A percentile compares a stretch with the other conserved stretches of the same genome.
These are phyloP conservation scores for Pogonocherus hispidulus DNA, from an alignment of 2,888 invertebrate genomes.

Conservation along the genomic window DNA sequence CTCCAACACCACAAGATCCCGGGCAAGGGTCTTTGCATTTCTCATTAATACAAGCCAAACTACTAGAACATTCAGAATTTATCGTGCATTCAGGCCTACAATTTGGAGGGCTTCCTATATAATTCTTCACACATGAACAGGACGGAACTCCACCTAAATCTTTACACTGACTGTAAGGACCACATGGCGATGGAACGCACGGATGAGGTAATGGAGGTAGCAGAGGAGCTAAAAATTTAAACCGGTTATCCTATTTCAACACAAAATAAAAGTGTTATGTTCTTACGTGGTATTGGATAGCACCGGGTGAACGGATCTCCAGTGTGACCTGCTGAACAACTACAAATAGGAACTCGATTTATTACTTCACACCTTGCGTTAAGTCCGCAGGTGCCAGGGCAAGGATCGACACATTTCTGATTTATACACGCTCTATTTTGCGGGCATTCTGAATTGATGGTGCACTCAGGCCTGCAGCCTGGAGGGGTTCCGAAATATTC, in stretches of 20 bases:
- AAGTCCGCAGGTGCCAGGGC: slow-evolving; percentile 84
- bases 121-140: slow-evolving; percentile 80
- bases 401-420: slow-evolving; percentile 86
- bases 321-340: slow-evolving; percentile 79
- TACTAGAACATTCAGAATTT: slow-evolving; percentile 82
- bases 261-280: neutral
- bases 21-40: slow-evolving; percentile 87
- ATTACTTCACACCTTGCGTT: slow-evolving; percentile 84
- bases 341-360: slow-evolving; percentile 87
- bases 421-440: slow-evolving; percentile 85
- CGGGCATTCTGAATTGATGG: slow-evolving; percentile 85
- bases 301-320: slow-evolving; percentile 88
- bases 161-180: slow-evolving; percentile 73
- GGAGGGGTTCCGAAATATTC: slow-evolving; percentile 84
- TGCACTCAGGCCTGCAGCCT: slow-evolving; percentile 87
- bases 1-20: slow-evolving; percentile 82
- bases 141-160: slow-evolving; percentile 78
- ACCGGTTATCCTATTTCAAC: neutral
- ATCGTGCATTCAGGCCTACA: slow-evolving; percentile 74
- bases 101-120: slow-evolving; percentile 77
- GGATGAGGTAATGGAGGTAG: too few species aligned
- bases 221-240: slow-evolving; percentile 52
- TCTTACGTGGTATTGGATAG: slow-evolving; percentile 70
- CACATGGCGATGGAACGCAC: slow-evolving; percentile 67
- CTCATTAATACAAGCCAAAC: slow-evolving; percentile 82